Evolutionary conservation across 2,113 vertebrate species (phyloP).

Genomic region (Ictalurus punctatus): DNA sequence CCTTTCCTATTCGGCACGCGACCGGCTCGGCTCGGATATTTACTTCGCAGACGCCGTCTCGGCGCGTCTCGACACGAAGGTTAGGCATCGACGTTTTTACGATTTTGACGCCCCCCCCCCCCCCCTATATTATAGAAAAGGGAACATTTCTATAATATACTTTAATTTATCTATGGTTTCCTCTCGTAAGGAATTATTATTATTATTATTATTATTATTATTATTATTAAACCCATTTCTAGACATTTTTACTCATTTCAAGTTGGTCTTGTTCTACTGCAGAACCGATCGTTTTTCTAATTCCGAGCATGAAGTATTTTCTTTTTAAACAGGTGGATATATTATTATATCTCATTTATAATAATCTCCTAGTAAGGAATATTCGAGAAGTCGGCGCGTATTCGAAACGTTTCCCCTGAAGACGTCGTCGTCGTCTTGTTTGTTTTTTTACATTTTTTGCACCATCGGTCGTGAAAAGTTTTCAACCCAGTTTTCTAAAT

Average conservation of each 20-base stretch:
- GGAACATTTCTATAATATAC: neutral
- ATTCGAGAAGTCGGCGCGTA: neutral
- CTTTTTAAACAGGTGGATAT: too few relatives aligned
- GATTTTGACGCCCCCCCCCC: too few relatives aligned
- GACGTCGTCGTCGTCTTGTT: neutral
- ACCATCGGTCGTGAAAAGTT: neutral
- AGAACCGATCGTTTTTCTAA: neutral
- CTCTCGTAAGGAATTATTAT: neutral
- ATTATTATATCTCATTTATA: neutral
- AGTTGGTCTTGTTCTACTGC: neutral
- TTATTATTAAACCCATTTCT: neutral
- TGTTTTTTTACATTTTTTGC: too few relatives aligned
- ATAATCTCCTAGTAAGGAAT: neutral
- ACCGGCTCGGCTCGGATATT: neutral
- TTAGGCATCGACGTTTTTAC: neutral
- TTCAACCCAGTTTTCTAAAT: neutral
- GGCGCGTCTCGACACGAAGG: neutral
- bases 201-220: neutral
- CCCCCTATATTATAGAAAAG: too few relatives aligned
- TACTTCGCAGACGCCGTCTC: constrained; percentile 6
- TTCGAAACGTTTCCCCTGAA: neutral
- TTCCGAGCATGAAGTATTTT: neutral
- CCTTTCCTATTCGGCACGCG: neutral
- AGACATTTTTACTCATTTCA: neutral
- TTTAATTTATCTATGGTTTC: neutral